A percentile compares a stretch with the other conserved stretches of the same genome.
Evolutionary conservation across 2,113 vertebrate genomes (phyloP).

Genomic region (Lycaon pictus): DNA sequence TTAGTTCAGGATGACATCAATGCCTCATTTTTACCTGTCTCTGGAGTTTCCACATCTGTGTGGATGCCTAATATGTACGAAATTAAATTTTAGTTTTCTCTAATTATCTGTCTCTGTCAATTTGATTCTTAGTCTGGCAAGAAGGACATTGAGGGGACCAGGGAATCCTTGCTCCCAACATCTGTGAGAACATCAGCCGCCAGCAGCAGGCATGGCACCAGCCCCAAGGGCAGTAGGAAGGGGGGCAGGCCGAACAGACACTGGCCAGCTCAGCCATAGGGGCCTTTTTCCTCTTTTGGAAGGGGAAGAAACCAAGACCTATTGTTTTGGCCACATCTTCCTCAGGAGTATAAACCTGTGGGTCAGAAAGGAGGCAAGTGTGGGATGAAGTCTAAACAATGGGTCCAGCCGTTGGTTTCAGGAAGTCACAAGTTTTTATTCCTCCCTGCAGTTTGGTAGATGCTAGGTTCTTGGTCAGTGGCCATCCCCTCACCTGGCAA

Average conservation of each 20-base stretch:
- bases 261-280: accelerated
- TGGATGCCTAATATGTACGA: neutral
- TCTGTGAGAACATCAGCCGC: neutral
- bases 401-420: slow-evolving; percentile 39
- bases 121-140: neutral
- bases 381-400: neutral
- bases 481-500: neutral
- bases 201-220: accelerated
- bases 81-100: neutral
- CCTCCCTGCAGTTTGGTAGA: neutral
- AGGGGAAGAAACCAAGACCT: neutral
- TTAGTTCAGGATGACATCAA: neutral
- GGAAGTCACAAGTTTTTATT: slow-evolving; percentile 45
- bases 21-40: neutral
- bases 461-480: neutral
- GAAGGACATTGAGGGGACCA: neutral
- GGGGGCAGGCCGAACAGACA: neutral
- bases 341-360: neutral
- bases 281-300: neutral
- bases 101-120: neutral
- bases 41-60: neutral
- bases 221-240: neutral
- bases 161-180: neutral
- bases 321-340: neutral
- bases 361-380: slow-evolving; percentile 48